Evolutionary conservation across 2,888 invertebrate genomes (phyloP).

Genomic region (Acrocyrtus sp.): DNA sequence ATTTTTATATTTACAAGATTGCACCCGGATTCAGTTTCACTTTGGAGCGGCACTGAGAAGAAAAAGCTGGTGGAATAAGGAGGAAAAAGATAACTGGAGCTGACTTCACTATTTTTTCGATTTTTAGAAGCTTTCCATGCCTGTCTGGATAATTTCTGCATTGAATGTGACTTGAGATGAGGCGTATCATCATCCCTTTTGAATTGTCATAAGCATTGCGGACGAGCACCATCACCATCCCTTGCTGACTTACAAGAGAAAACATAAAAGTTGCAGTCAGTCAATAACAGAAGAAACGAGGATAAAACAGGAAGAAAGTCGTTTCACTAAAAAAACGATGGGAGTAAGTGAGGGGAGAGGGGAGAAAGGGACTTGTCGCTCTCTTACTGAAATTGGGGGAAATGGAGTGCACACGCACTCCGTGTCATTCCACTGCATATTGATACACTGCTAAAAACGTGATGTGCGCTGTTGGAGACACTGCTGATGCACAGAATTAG

Average conservation of each 20-base stretch:
- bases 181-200: background rate
- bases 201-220: slow-evolving; percentile 29
- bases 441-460: background rate
- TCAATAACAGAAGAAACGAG: background rate
- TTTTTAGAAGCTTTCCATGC: background rate
- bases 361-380: background rate
- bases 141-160: background rate
- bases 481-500: too few relatives aligned
- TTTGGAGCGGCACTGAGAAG: too few relatives aligned
- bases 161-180: background rate
- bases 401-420: slow-evolving; percentile 34
- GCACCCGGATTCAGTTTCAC: too few relatives aligned
- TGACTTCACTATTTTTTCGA: background rate
- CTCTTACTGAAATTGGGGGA: slow-evolving; percentile 33
- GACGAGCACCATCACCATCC: slow-evolving; percentile 7
- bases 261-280: too few relatives aligned
- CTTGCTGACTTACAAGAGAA: background rate
- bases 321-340: background rate
- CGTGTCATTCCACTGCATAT: slow-evolving; percentile 1
- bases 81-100: background rate
- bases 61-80: background rate
- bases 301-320: slow-evolving; percentile 3
- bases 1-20: background rate
- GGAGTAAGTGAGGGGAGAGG: background rate
- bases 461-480: too few relatives aligned